These are phyloP conservation scores for Microctonus aethiopoides DNA, from an alignment of 2,888 invertebrate genomes.

Conservation along the genomic window DNA sequence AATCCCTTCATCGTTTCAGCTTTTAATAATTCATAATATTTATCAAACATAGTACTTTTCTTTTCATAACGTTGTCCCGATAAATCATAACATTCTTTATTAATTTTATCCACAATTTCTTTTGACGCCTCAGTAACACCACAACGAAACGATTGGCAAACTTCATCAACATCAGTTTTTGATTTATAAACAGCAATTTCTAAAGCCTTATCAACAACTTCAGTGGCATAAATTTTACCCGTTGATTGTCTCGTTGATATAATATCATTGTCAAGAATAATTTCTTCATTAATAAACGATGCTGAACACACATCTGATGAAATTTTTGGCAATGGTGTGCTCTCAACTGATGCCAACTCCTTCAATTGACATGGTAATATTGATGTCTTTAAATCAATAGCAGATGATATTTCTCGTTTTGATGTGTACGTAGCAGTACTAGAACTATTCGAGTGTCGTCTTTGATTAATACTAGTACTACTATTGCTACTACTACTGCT, in stretches of 20 bases:
- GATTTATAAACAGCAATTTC: conserved; percentile 65
- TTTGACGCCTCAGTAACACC: conserved; percentile 62
- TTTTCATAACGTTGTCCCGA: conserved; percentile 52
- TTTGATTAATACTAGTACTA: conserved; percentile 24
- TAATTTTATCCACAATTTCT: conserved; percentile 58
- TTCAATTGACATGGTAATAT: not conserved
- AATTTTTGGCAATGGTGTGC: not conserved
- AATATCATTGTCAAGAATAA: conserved; percentile 46
- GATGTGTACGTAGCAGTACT: not conserved
- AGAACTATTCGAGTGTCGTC: conserved; percentile 25
- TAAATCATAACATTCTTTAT: conserved; percentile 57
- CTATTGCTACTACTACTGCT: conserved; percentile 36
- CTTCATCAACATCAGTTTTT: conserved; percentile 64
- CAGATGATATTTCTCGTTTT: conserved; percentile 25
- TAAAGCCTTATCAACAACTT: conserved; percentile 64
- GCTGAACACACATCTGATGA: not conserved
- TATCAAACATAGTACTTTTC: conserved; percentile 50
- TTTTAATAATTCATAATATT: conserved; percentile 54
- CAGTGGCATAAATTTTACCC: conserved; percentile 61
- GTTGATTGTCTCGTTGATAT: conserved; percentile 51
- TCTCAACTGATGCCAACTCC: not conserved
- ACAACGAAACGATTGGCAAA: conserved; percentile 59
- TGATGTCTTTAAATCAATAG: not conserved
- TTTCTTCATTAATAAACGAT: not conserved
- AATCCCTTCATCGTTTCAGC: conserved; percentile 58